Base-by-base conservation (phyloP, 2,888 invertebrate genomes). In the Clostera curtula region DNA sequence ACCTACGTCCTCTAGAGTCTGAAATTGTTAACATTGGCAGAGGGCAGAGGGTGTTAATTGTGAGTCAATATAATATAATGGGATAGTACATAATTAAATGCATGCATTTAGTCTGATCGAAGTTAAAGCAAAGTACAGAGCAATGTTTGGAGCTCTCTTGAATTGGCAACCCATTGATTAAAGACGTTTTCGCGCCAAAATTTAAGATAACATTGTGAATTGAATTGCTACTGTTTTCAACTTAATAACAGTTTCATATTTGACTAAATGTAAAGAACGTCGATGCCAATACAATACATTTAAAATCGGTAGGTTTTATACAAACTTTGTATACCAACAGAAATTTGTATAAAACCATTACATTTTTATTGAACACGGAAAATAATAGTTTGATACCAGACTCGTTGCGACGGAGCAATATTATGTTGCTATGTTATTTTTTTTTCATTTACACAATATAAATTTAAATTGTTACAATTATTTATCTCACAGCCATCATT, bases 401-500 rank as follows among this genome's bases (percentile, higher is more conserved):
- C 35, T 60, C 55, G 43, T 55, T 53, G 72, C 65, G 61, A 60
- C 44, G 66, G 65, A 70, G 67, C 71, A 56, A 63, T 62, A 38
- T 51, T 48, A 45, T 45, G 56, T 68, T 65, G 67, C 65, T 70
- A 72, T 72, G 63, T 65, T 65, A 49, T 51, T 54, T 51, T 63
- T 65, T 64, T 61, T 56, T 69, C 69, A 69, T 77, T 77, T 77
- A 80, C 71, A 77, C 59, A 75, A 75, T 82, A 82, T 77, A 75
- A 77, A 75, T 79, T 82, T 80, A 79, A 83, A 77, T 75, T 75
- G 79, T 82, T 79, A 69, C 52, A 69, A 77, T 76, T 70, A 75
- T 75, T 79, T 79, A 82, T 74, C 83, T 83, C 83, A 83, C 83
- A 83, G 83, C 83, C 83, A 83, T 83, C 83, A 80, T 82, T 83